Conservation (phyloP, 2,797 vertebrate genomes). For the Esox lucius region DNA sequence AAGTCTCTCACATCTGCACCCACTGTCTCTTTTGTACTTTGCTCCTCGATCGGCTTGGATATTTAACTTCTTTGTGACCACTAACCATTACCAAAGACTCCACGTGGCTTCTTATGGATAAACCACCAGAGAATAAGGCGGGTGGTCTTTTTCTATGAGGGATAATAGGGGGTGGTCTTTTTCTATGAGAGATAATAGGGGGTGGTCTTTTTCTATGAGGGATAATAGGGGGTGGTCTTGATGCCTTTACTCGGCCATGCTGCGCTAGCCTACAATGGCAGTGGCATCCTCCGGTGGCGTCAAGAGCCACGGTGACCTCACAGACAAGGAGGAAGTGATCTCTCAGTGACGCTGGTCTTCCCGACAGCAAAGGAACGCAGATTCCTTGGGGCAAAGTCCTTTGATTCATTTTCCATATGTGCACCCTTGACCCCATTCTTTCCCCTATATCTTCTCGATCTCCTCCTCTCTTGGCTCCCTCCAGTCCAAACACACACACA, state of each 20-base stretch:
- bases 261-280: slow-evolving; percentile 40
- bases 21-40: slow-evolving; percentile 49
- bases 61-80: slow-evolving; percentile 52
- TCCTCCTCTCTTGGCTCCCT: slow-evolving; percentile 25
- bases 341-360: slow-evolving; percentile 64
- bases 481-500: slow-evolving; percentile 34
- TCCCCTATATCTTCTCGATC: slow-evolving; percentile 21
- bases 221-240: slow-evolving; percentile 33
- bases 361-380: slow-evolving; percentile 58
- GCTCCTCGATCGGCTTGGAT: slow-evolving; percentile 30
- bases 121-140: slow-evolving; percentile 28
- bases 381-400: slow-evolving; percentile 58
- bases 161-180: background rate
- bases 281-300: slow-evolving; percentile 38
- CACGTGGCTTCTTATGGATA: slow-evolving; percentile 50
- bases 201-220: background rate
- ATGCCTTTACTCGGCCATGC: slow-evolving; percentile 51
- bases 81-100: slow-evolving; percentile 66
- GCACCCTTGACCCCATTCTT: slow-evolving; percentile 62
- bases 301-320: slow-evolving; percentile 66
- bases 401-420: slow-evolving; percentile 75
- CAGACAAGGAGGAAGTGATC: slow-evolving; percentile 72
- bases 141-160: background rate
- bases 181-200: background rate
- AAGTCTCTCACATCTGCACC: slow-evolving; percentile 38